Percentiles rank a stretch among this genome's conserved stretches.
Evolutionary conservation across 2,797 vertebrate genomes (phyloP).

Genomic region (Alca torda): DNA sequence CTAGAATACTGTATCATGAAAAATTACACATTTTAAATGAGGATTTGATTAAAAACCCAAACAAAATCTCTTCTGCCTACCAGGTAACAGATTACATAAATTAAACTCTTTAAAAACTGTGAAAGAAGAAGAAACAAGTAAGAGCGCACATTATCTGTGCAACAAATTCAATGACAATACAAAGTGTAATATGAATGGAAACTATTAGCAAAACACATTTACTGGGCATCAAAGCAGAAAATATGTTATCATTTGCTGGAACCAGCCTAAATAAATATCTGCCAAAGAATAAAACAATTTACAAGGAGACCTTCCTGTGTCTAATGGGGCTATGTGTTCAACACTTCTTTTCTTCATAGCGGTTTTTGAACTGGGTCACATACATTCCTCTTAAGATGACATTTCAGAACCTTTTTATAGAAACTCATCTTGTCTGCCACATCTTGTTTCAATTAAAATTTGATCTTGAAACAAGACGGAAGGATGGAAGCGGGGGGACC

Average conservation of each 20-base stretch:
- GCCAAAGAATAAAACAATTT: not conserved
- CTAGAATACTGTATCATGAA: not conserved
- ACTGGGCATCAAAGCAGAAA: conserved; percentile 39
- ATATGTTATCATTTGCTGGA: not conserved
- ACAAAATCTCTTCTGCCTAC: not conserved
- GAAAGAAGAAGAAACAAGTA: not conserved
- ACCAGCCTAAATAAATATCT: not conserved
- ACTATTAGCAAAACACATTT: conserved; percentile 5
- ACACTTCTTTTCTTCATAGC: not conserved
- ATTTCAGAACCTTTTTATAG: conserved; percentile 28
- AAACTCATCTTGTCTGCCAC: not conserved
- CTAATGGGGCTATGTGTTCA: not conserved
- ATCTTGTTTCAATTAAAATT: conserved; percentile 40
- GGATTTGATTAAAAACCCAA: not conserved
- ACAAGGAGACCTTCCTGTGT: not conserved
- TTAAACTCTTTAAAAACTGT: not conserved
- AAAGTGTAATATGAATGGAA: not conserved
- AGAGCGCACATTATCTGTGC: not conserved
- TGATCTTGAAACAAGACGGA: conserved; percentile 23
- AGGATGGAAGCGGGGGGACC: not conserved
- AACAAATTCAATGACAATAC: not conserved
- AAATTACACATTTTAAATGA: not conserved
- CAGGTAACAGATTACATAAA: not conserved
- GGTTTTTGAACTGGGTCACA: conserved; percentile 9
- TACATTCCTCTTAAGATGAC: not conserved